Percentiles rank a stretch among this genome's conserved stretches.
These are phyloP conservation scores for Standfussiana lucernea DNA, from an alignment of 2,888 invertebrate genomes.

Conservation along the genomic window DNA sequence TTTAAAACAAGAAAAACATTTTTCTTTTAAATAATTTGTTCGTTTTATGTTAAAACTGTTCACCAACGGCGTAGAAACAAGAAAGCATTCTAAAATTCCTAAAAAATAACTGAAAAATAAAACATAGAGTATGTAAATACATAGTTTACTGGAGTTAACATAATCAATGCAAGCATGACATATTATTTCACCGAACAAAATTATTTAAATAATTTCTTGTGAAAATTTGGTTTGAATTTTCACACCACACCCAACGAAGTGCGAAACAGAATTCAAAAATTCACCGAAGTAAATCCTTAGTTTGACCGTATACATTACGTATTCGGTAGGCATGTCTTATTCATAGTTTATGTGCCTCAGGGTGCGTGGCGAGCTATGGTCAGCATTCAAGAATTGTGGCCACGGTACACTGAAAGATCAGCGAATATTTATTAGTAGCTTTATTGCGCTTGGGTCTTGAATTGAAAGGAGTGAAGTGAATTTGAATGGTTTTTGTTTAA, in stretches of 20 bases:
- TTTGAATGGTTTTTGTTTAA: not conserved
- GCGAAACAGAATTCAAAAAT: conserved; percentile 71
- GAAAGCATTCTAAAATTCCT: not conserved
- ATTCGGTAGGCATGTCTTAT: conserved; percentile 74
- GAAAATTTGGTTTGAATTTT: conserved; percentile 25
- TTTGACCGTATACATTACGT: conserved; percentile 69
- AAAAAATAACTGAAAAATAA: not conserved
- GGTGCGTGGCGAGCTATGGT: conserved; percentile 68
- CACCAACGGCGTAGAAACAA: not conserved
- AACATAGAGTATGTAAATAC: not conserved
- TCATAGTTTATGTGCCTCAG: conserved; percentile 70
- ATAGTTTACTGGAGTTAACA: not conserved
- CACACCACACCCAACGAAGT: conserved; percentile 48
- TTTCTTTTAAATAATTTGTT: not conserved
- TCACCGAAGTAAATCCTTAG: conserved; percentile 69
- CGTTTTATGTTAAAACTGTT: not conserved
- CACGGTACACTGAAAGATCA: conserved; percentile 54
- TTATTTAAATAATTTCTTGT: not conserved
- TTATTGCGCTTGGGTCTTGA: conserved; percentile 28
- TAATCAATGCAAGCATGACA: not conserved
- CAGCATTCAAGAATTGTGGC: conserved; percentile 60
- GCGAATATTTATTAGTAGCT: conserved; percentile 55
- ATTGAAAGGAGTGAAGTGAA: conserved; percentile 20
- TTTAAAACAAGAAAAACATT: not conserved
- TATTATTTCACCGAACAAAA: not conserved